A percentile compares a stretch with the other conserved stretches of the same genome.
Evolutionary conservation across 1,140 invertebrate species (phyloP).

Genomic region (Sycophila sp.): DNA sequence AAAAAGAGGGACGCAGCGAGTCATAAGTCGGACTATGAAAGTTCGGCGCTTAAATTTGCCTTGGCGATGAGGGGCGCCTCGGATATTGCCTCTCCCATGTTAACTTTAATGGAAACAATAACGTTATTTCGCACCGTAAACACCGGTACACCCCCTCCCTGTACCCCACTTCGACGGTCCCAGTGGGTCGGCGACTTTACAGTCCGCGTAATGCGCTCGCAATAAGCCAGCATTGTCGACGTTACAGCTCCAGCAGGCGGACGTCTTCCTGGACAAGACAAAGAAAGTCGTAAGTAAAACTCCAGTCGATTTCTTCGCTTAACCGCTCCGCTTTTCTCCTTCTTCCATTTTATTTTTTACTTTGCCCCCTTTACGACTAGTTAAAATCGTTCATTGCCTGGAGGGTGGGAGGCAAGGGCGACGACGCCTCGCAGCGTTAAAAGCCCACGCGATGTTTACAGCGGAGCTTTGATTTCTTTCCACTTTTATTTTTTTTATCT

Average conservation of each 20-base stretch:
- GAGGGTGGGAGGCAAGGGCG: too few relatives aligned
- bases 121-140: slow-evolving; percentile 4
- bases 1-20: too few relatives aligned
- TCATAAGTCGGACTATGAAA: too few relatives aligned
- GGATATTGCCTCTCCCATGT: neutral
- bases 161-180: neutral
- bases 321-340: neutral
- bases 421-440: too few relatives aligned
- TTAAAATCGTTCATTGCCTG: neutral
- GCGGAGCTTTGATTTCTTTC: too few relatives aligned
- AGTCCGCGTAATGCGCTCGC: neutral
- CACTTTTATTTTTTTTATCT: too few relatives aligned
- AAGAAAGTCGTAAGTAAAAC: slow-evolving; percentile 55
- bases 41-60: too few relatives aligned
- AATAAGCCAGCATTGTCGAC: slow-evolving; percentile 18
- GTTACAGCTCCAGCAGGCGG: slow-evolving; percentile 57
- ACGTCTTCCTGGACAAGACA: slow-evolving; percentile 57
- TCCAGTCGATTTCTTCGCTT: too few relatives aligned
- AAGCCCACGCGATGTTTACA: too few relatives aligned
- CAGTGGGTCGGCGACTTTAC: neutral
- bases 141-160: neutral
- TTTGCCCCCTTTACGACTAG: neutral
- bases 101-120: slow-evolving; percentile 11
- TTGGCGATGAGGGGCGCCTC: too few relatives aligned
- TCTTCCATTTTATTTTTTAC: neutral